These are phyloP conservation scores for Apteryx mantelli DNA, from an alignment of 2,113 vertebrate genomes.

Conservation along the genomic window DNA sequence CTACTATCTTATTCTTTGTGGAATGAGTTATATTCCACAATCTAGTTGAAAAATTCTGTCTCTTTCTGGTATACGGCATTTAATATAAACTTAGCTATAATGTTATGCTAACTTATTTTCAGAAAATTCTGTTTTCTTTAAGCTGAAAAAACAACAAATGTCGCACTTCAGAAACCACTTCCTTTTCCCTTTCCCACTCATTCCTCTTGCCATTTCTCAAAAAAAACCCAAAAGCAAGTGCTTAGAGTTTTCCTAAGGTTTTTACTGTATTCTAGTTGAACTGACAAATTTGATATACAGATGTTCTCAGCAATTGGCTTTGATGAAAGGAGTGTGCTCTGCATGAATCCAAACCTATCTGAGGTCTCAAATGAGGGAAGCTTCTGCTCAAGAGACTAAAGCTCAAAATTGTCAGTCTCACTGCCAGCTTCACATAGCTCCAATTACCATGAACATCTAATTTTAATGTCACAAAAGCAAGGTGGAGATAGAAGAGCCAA, in stretches of 20 bases:
- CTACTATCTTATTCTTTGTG: too few relatives aligned
- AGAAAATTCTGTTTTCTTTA: too few relatives aligned
- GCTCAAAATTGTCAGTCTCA: background rate
- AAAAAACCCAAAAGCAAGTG: background rate
- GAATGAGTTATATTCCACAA: too few relatives aligned
- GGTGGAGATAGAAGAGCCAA: background rate
- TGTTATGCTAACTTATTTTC: too few relatives aligned
- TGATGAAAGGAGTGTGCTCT: background rate
- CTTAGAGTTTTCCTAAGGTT: background rate
- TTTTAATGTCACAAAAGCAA: background rate
- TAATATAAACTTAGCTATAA: too few relatives aligned
- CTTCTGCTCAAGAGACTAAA: background rate
- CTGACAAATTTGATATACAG: background rate
- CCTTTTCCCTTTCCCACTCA: background rate
- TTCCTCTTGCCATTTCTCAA: background rate
- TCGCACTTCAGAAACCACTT: too few relatives aligned
- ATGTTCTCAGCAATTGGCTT: background rate
- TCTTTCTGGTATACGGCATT: too few relatives aligned
- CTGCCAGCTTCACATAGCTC: background rate
- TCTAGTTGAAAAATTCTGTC: too few relatives aligned
- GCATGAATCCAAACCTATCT: background rate
- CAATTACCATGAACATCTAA: background rate
- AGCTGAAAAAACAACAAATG: too few relatives aligned
- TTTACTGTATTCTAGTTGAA: background rate
- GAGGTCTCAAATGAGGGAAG: background rate